Conservation (phyloP, 2,888 invertebrate species). For the Eupithecia abbreviata region DNA sequence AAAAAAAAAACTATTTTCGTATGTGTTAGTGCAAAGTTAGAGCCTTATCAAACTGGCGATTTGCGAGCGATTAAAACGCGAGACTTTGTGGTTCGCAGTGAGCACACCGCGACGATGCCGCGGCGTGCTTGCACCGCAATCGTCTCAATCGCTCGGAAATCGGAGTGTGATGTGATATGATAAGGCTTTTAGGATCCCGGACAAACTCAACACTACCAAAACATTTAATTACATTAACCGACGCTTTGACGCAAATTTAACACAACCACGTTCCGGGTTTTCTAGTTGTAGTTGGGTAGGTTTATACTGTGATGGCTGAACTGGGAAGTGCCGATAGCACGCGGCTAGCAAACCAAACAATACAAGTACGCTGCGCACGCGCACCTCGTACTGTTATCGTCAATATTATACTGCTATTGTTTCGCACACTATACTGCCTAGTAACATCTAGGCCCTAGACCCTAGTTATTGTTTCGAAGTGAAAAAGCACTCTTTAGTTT, state of each 20-base stretch:
- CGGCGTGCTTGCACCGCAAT: too few relatives aligned
- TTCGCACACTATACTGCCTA: conserved; percentile 4
- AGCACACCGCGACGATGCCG: too few relatives aligned
- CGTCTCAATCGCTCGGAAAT: too few relatives aligned
- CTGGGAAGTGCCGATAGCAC: conserved; percentile 12
- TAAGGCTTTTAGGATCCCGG: not conserved
- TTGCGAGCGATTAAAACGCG: too few relatives aligned
- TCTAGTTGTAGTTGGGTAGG: not conserved
- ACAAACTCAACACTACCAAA: not conserved
- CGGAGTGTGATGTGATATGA: too few relatives aligned
- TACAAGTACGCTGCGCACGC: conserved; percentile 2
- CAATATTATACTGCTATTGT: conserved; percentile 8
- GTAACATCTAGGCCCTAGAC: not conserved
- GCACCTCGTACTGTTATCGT: conserved; percentile 10
- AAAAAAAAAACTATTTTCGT: too few relatives aligned
- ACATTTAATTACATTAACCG: not conserved
- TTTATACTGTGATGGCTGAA: not conserved
- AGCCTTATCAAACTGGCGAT: too few relatives aligned
- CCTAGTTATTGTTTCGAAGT: not conserved
- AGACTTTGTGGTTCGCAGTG: too few relatives aligned
- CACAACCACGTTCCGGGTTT: not conserved
- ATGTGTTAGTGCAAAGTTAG: not conserved
- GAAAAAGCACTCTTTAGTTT: not conserved
- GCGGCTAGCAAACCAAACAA: not conserved
- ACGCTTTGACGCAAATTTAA: not conserved